A percentile compares a stretch with the other conserved stretches of the same genome.
Conservation (phyloP, 2,888 invertebrate genomes). For the Meteorus cinctellus region DNA sequence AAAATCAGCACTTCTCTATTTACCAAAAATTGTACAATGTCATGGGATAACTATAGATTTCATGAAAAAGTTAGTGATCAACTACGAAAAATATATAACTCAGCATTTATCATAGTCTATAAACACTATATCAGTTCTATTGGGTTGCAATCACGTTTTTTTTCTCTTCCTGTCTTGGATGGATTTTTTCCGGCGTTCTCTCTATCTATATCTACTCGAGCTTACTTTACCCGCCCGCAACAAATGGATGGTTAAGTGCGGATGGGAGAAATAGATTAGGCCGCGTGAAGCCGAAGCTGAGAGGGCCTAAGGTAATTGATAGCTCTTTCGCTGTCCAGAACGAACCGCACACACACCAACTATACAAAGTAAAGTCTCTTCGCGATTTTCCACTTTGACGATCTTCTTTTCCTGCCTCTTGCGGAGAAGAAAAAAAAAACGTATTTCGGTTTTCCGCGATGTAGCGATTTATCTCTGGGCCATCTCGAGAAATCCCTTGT, state of each 20-base stretch:
- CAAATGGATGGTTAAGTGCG: conserved; percentile 59
- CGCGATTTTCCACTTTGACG: conserved; percentile 39
- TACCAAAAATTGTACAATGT: neutral
- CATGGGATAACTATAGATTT: neutral
- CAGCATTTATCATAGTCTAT: neutral
- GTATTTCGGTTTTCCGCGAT: conserved; percentile 33
- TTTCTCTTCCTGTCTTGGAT: neutral
- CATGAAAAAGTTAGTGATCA: neutral
- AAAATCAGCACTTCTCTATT: neutral
- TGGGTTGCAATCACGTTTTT: neutral
- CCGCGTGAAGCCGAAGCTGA: conserved; percentile 43
- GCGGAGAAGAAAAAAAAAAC: neutral
- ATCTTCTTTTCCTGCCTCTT: neutral
- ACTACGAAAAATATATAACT: neutral
- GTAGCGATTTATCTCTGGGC: conserved; percentile 27
- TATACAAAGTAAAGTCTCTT: conserved; percentile 19
- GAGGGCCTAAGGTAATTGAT: conserved; percentile 62
- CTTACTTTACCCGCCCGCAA: conserved; percentile 46
- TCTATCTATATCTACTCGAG: neutral
- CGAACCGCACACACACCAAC: neutral
- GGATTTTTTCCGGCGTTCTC: neutral
- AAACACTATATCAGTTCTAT: neutral
- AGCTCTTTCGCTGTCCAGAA: conserved; percentile 46
- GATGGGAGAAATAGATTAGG: conserved; percentile 64
- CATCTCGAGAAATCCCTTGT: conserved; percentile 12